These are phyloP conservation scores for Saguinus imperator DNA, from an alignment of 2,113 vertebrate genomes.

Conservation along the genomic window DNA sequence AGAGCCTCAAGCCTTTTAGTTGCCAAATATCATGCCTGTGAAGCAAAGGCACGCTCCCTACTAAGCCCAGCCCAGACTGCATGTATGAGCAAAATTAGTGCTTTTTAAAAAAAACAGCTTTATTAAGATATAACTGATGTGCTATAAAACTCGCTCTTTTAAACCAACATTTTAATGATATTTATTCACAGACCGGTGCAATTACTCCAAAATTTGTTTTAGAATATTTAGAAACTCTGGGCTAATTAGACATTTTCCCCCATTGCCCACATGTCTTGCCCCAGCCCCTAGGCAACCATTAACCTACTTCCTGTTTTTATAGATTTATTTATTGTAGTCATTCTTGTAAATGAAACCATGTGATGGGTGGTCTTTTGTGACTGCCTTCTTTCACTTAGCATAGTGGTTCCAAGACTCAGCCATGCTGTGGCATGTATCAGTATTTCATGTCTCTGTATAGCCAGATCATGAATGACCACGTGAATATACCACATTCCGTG, in stretches of 20 bases:
- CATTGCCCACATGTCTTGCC: neutral
- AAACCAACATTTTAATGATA: neutral
- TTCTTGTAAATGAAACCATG: neutral
- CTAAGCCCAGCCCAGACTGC: neutral
- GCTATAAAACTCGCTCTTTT: neutral
- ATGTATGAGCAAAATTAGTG: neutral
- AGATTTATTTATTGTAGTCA: neutral
- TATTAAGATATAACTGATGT: neutral
- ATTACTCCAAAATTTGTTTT: neutral
- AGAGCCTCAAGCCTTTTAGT: neutral
- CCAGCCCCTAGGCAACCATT: neutral
- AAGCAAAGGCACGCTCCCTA: neutral
- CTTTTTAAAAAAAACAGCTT: neutral
- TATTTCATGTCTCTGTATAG: neutral
- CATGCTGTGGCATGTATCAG: neutral
- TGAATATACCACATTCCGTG: neutral
- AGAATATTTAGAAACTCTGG: neutral
- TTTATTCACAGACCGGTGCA: neutral
- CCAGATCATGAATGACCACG: neutral
- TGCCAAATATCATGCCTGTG: neutral
- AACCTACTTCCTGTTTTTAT: neutral
- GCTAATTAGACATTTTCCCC: neutral
- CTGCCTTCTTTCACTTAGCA: neutral
- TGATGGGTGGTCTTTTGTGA: neutral
- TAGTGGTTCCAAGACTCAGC: neutral